Conservation (phyloP, 2,113 vertebrate species). For the Sclerurus mexicanus region DNA sequence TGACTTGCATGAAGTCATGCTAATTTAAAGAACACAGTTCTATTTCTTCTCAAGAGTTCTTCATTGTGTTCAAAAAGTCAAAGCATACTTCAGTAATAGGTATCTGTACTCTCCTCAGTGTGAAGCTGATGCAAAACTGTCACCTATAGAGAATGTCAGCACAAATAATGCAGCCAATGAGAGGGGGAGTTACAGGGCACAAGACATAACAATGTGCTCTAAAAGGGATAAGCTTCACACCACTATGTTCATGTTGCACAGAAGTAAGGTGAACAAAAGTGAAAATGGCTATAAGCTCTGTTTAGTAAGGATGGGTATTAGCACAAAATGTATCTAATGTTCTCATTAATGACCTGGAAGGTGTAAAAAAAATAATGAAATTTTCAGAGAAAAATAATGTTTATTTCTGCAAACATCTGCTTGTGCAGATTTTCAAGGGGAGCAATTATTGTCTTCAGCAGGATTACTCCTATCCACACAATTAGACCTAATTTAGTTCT, state of each 20-base stretch:
- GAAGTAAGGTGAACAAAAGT: neutral
- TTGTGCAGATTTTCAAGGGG: neutral
- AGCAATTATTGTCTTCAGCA: neutral
- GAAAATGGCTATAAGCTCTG: neutral
- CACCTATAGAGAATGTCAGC: neutral
- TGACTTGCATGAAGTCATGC: neutral
- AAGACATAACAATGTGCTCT: neutral
- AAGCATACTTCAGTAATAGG: neutral
- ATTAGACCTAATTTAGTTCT: constrained; percentile 4
- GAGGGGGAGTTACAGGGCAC: neutral
- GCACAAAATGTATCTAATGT: neutral
- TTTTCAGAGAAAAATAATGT: neutral
- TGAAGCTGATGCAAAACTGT: neutral
- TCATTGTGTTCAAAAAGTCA: neutral
- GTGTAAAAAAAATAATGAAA: neutral
- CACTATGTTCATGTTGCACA: neutral
- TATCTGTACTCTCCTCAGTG: neutral
- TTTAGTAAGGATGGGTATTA: neutral
- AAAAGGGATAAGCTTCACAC: neutral
- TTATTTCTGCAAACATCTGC: neutral
- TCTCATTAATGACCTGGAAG: neutral
- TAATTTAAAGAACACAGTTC: neutral
- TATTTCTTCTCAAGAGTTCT: neutral
- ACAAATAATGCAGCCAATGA: neutral
- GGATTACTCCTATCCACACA: neutral